Conservation (phyloP, 2,888 invertebrate species). For the Thera obeliscata region DNA sequence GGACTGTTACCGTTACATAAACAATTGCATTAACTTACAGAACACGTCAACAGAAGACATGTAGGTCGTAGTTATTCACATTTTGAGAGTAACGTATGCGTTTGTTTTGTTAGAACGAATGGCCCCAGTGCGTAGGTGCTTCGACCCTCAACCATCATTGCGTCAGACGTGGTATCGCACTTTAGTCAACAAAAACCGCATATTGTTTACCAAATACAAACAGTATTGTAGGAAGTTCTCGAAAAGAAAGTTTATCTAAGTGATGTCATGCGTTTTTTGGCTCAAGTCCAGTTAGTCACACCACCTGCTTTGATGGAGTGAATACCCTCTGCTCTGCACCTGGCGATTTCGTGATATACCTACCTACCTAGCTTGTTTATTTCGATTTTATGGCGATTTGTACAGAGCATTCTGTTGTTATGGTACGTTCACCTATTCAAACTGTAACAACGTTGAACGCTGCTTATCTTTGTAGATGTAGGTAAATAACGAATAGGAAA, state of each 20-base stretch:
- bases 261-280: constrained; percentile 37
- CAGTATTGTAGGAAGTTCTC: constrained; percentile 16
- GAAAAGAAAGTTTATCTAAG: constrained; percentile 32
- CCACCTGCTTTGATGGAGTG: constrained; percentile 25
- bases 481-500: neutral
- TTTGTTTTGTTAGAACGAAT: no score
- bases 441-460: neutral
- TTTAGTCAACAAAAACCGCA: neutral
- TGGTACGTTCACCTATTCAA: neutral
- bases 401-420: neutral
- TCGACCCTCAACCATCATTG: no score
- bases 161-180: no score
- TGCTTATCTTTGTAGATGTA: neutral
- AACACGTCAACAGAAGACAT: no score
- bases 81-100: no score
- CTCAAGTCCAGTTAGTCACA: constrained; percentile 34
- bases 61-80: no score
- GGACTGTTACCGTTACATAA: no score
- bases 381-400: neutral
- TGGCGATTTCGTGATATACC: constrained; percentile 14
- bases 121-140: no score
- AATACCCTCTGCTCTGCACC: constrained; percentile 21
- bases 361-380: constrained; percentile 3
- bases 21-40: no score
- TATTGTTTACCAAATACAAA: constrained; percentile 25